phyloP scores from a whole-genome alignment of 2,888 invertebrate genomes.

The Diabrotica balteata region DNA sequence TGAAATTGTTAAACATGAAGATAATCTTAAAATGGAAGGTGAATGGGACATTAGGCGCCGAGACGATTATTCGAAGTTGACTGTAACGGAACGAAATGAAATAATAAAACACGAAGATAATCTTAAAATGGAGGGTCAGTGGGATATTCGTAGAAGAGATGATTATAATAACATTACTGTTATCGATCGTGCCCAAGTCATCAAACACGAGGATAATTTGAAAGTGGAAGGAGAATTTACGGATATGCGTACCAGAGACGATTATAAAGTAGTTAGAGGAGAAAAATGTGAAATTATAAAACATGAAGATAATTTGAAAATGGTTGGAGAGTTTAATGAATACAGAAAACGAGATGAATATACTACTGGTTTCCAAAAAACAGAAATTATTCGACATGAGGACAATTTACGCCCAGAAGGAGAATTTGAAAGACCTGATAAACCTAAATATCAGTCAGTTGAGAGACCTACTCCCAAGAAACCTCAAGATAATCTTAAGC shows the following conservation, averaged over 20 bases:
- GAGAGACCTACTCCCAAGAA: constrained; percentile 58
- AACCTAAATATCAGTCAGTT: constrained; percentile 61
- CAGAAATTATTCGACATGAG: constrained; percentile 63
- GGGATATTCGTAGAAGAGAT: constrained; percentile 58
- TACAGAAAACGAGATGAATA: constrained; percentile 66
- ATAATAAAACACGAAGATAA: constrained; percentile 72
- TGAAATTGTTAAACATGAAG: constrained; percentile 61
- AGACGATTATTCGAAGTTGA: constrained; percentile 63
- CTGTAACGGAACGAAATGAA: constrained; percentile 67
- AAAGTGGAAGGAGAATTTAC: constrained; percentile 61
- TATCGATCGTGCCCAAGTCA: constrained; percentile 64
- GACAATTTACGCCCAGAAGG: constrained; percentile 69
- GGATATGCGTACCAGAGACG: constrained; percentile 58
- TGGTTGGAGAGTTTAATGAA: constrained; percentile 70
- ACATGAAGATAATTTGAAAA: constrained; percentile 72
- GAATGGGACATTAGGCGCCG: constrained; percentile 56
- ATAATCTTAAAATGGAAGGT: constrained; percentile 66
- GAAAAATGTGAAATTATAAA: constrained; percentile 69
- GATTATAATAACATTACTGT: constrained; percentile 64
- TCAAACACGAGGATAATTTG: constrained; percentile 71
- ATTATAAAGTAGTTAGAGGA: constrained; percentile 65
- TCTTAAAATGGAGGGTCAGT: constrained; percentile 63
- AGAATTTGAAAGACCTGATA: constrained; percentile 60
- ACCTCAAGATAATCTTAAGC: constrained; percentile 62
- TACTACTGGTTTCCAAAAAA: constrained; percentile 65